phyloP scores from a whole-genome alignment of 2,797 vertebrate genomes.

The Rallus crepitans region DNA sequence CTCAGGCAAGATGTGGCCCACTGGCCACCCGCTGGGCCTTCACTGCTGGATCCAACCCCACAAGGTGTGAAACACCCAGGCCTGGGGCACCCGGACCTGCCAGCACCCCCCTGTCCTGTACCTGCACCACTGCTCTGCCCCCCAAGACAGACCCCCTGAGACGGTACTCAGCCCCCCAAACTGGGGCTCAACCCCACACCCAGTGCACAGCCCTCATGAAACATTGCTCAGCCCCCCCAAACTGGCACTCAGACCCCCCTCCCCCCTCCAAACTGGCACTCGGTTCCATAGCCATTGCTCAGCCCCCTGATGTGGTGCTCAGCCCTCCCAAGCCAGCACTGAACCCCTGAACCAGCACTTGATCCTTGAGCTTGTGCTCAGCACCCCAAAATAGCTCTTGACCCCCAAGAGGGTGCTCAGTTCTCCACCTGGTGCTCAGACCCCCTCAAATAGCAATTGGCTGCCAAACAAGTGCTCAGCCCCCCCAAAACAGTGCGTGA shows the following conservation, averaged over 20 bases:
- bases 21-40: background rate
- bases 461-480: background rate
- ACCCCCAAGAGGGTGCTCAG: too few relatives aligned
- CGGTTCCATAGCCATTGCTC: background rate
- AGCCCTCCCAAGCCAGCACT: background rate
- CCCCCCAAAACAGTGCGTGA: background rate
- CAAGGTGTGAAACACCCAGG: accelerated
- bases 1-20: background rate
- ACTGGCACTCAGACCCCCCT: too few relatives aligned
- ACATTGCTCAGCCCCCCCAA: too few relatives aligned
- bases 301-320: background rate
- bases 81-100: accelerated
- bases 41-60: background rate
- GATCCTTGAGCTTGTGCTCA: background rate
- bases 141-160: accelerated
- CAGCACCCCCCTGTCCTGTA: accelerated
- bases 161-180: background rate
- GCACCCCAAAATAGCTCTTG: too few relatives aligned
- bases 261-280: too few relatives aligned
- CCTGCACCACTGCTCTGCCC: background rate
- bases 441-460: too few relatives aligned
- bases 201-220: background rate
- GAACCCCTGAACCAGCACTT: background rate
- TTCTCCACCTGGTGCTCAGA: background rate
- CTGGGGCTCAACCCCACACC: background rate